These are phyloP conservation scores for Agrotis segetum DNA, from an alignment of 2,888 invertebrate genomes.

Conservation along the genomic window DNA sequence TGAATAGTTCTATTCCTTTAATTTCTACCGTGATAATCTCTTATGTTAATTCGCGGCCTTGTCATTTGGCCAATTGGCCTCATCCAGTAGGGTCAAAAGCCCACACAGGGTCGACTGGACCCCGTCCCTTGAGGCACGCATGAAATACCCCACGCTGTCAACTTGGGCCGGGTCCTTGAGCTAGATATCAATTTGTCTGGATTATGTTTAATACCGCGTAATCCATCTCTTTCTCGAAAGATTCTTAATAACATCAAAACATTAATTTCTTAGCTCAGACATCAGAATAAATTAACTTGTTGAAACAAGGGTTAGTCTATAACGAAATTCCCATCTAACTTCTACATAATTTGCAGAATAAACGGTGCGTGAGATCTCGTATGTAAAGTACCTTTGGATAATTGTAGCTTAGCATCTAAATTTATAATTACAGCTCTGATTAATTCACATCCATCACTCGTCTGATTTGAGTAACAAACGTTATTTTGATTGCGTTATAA, in stretches of 20 bases:
- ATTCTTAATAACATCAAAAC: background rate
- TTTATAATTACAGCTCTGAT: constrained; percentile 81
- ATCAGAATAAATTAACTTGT: constrained; percentile 19
- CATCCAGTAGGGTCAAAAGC: too few relatives aligned
- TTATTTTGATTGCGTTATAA: constrained; percentile 86
- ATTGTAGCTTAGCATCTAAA: constrained; percentile 67
- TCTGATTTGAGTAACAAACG: constrained; percentile 66
- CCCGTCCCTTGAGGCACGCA: too few relatives aligned
- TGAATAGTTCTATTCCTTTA: too few relatives aligned
- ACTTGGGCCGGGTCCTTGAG: too few relatives aligned
- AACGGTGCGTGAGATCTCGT: constrained; percentile 34
- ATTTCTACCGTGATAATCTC: too few relatives aligned
- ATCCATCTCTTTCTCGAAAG: background rate
- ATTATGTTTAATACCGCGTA: background rate
- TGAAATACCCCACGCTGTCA: too few relatives aligned
- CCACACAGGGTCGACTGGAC: too few relatives aligned
- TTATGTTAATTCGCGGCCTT: too few relatives aligned
- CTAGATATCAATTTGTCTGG: too few relatives aligned
- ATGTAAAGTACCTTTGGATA: constrained; percentile 55
- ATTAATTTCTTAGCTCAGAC: background rate
- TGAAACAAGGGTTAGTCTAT: constrained; percentile 2
- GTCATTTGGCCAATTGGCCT: too few relatives aligned
- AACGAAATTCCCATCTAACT: constrained; percentile 9
- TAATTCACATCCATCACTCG: constrained; percentile 78
- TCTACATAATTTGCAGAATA: constrained; percentile 36